Percentiles rank a stretch among this genome's conserved stretches.
phyloP scores from a whole-genome alignment of 2,113 vertebrate species.

The Tautogolabrus adspersus region DNA sequence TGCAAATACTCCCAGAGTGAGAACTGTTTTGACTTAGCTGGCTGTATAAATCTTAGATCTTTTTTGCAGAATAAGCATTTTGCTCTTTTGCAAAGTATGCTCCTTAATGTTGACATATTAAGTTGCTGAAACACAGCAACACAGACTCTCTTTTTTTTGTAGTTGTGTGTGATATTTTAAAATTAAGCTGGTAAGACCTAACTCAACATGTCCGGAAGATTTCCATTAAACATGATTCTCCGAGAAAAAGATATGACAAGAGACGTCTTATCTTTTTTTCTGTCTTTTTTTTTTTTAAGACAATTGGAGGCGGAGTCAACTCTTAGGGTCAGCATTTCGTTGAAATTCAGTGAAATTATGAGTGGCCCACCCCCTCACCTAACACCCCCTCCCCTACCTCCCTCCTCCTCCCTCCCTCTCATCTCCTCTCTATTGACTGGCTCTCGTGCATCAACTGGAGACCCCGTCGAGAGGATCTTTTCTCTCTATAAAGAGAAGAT shows the following conservation, averaged over 20 bases:
- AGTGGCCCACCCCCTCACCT: constrained; percentile 78
- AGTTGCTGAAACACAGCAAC: constrained; percentile 56
- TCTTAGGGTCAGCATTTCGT: constrained; percentile 77
- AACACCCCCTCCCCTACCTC: constrained; percentile 52
- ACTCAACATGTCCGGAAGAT: background rate
- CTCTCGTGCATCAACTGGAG: constrained; percentile 83
- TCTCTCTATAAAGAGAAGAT: constrained; percentile 85
- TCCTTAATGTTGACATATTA: constrained; percentile 33
- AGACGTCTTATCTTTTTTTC: constrained; percentile 9
- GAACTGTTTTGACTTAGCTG: constrained; percentile 55
- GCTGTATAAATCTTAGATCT: constrained; percentile 62
- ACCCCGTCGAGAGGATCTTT: constrained; percentile 85
- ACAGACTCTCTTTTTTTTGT: background rate
- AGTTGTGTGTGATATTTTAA: background rate
- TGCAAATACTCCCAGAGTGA: constrained; percentile 58
- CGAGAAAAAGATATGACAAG: background rate
- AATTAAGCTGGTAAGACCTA: background rate
- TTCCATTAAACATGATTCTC: background rate
- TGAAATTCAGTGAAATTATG: constrained; percentile 80
- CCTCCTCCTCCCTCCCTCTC: constrained; percentile 37
- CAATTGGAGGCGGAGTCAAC: constrained; percentile 68
- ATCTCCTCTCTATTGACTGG: constrained; percentile 68
- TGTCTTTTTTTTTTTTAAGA: constrained; percentile 22
- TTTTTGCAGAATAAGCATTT: constrained; percentile 73
- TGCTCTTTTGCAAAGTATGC: constrained; percentile 16